Base-by-base conservation (phyloP, 2,113 vertebrate genomes). In the Chrysochloris asiatica region DNA sequence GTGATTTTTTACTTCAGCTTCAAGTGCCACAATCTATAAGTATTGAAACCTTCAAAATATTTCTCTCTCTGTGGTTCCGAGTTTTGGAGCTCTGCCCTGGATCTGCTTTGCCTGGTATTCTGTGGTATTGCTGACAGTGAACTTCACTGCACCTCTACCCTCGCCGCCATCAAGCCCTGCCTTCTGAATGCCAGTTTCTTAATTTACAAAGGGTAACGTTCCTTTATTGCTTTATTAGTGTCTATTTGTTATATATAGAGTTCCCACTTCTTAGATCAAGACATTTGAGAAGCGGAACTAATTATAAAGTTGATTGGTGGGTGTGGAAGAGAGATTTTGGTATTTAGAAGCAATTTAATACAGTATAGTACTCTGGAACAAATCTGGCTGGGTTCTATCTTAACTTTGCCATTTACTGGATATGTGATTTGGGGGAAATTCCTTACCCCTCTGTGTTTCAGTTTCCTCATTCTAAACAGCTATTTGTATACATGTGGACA, bases 281-380 rank as follows among this genome's bases (percentile, higher is more conserved):
- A 48, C n/a, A 69, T 92, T 92, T 91, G 13, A 33, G 54, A 88
- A 85, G 61, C 52, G 47, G 54, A 94, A 73, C 79, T 88, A 75
- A 88, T 84, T 75, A 28, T 84, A 50, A 73, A 45, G 4, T 79
- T 84, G 45, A 47, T 73, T 94, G 67, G 9, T 79, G n/a, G 63
- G 41, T 33, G 22, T 79, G 10, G 11, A 48, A 56, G 47, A 72
- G 78, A 79, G 22, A 83, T 77, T 63, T 54, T 67, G 54, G 41
- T 84, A 59, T 48, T 38, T 47, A 88, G 72, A 79, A 83, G 52
- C 12, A 47, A 38, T 59, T 50, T 79, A 84, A 26, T 83, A 52
- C 28, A 43, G 43, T 83, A 86, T 9, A 71, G 43, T 9, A 73
- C 41, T 88, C 36, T 79, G 6, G 45, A 63, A 33, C n/a, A 38